Percentiles rank a stretch among this genome's conserved stretches.
phyloP scores from a whole-genome alignment of 1,140 invertebrate species.

The Sinella curviseta region DNA sequence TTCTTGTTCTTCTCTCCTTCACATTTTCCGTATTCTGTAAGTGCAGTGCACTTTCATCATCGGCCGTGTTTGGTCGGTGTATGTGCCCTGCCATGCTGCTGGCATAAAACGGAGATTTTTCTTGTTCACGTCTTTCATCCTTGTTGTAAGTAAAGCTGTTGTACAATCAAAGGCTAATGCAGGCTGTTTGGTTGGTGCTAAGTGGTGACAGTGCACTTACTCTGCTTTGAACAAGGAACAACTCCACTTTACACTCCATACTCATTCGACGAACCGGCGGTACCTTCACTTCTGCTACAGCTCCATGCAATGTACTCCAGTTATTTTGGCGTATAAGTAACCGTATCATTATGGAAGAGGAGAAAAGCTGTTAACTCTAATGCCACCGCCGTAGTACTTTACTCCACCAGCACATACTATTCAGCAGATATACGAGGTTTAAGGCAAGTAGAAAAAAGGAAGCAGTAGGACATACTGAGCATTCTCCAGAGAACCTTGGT shows the following conservation, averaged over 20 bases:
- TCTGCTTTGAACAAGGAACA: not conserved
- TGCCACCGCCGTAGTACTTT: not conserved
- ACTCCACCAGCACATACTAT: not conserved
- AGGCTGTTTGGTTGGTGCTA: not conserved
- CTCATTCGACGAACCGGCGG: not conserved
- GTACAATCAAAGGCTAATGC: not conserved
- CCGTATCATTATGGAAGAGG: not conserved
- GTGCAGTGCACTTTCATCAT: slow-evolving; percentile 2
- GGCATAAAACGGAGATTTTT: not conserved
- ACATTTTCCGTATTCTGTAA: not conserved
- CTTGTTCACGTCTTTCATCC: not conserved
- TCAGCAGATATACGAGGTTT: not conserved
- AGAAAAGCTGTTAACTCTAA: slow-evolving; percentile 6
- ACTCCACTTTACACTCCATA: not conserved
- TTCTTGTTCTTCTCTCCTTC: not conserved
- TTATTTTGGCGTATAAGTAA: not conserved
- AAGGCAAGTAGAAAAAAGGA: not conserved
- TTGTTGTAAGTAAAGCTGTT: not conserved
- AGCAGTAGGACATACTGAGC: no score
- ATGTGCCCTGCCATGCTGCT: not conserved
- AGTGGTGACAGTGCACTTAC: slow-evolving; percentile 21
- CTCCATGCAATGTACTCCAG: not conserved
- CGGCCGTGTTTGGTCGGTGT: not conserved
- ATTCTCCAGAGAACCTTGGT: not conserved
- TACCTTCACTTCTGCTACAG: not conserved